Conservation (phyloP, 2,797 vertebrate genomes). For the Sebastes paucispinis region DNA sequence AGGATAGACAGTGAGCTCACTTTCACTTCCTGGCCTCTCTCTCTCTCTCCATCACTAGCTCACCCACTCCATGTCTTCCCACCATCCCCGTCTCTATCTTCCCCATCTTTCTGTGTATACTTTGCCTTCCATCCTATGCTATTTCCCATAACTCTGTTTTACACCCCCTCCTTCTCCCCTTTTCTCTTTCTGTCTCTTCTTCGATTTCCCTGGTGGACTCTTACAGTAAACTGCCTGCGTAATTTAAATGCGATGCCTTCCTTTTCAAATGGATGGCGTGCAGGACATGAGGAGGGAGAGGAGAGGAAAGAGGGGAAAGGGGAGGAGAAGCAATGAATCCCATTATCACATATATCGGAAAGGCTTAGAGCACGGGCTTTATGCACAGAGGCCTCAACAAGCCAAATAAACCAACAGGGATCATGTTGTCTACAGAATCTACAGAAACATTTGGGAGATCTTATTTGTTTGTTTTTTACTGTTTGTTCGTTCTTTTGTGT, state of each 20-base stretch:
- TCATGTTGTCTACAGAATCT: not conserved
- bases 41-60: not conserved
- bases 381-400: slow-evolving; percentile 17
- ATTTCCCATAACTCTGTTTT: slow-evolving; percentile 72
- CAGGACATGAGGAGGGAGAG: slow-evolving; percentile 61
- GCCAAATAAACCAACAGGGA: slow-evolving; percentile 29
- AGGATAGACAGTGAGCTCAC: slow-evolving; percentile 13
- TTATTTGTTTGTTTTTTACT: not conserved
- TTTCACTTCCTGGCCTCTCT: slow-evolving; percentile 6
- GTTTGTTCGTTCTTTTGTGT: not conserved
- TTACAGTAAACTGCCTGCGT: slow-evolving; percentile 80
- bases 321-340: slow-evolving; percentile 55
- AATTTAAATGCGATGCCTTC: slow-evolving; percentile 80
- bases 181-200: slow-evolving; percentile 51
- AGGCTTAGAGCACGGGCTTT: slow-evolving; percentile 15
- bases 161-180: not conserved
- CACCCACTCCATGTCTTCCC: slow-evolving; percentile 27
- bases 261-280: slow-evolving; percentile 73
- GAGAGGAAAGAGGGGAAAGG: slow-evolving; percentile 5
- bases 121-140: slow-evolving; percentile 62
- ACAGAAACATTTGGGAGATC: not conserved
- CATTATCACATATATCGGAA: slow-evolving; percentile 58
- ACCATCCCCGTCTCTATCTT: slow-evolving; percentile 39
- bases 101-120: slow-evolving; percentile 55
- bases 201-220: slow-evolving; percentile 75